Base-by-base conservation (phyloP, 2,113 vertebrate genomes). In the Mirza zaza region DNA sequence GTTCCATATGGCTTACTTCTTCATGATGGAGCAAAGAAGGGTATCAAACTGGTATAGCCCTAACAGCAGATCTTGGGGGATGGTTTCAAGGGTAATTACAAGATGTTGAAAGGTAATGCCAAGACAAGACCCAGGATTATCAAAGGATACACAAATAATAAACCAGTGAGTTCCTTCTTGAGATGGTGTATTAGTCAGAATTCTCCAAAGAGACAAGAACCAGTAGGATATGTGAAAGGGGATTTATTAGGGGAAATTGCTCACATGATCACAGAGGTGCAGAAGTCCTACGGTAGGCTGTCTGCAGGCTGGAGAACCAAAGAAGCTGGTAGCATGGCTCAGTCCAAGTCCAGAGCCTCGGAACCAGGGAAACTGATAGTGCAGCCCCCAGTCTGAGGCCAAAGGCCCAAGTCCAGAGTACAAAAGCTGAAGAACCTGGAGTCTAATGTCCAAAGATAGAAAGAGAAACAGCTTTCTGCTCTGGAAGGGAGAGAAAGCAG, bases 91-190 rank as follows among this genome's bases (percentile, higher is more conserved):
- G 29, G 4, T 83, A 50, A 73, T 29, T 90, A 36, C 4, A 71
- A 48, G 36, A 70, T 79, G 20, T 76, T 93, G 39, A 85, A 85
- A 91, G 48, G 29, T 34, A 81, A 34, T 6, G 10, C 36, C 61
- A 91, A 39, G 55, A 36, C 12, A 36, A 89, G 91, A 89, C 36
- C n/a, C 5, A 39, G 34, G 8, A 50, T 82, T 88, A 88, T 61
- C 36, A 77, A 87, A 95, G 45, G 71, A 50, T 79, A 45, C 3
- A 65, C 45, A 83, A 57, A 29, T 52, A 67, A 34, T 92, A 91
- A 94, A 87, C 17, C 45, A 67, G 0, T 71, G 86, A 15, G 23
- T 76, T 97, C 80, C 79, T 86, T 95, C 55, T 65, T 96, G 76
- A 91, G 36, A 90, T 75, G 23, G 25, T 75, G 2, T 45, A 45